These are phyloP conservation scores for Cariama cristata DNA, from an alignment of 2,113 vertebrate species.

Conservation along the genomic window DNA sequence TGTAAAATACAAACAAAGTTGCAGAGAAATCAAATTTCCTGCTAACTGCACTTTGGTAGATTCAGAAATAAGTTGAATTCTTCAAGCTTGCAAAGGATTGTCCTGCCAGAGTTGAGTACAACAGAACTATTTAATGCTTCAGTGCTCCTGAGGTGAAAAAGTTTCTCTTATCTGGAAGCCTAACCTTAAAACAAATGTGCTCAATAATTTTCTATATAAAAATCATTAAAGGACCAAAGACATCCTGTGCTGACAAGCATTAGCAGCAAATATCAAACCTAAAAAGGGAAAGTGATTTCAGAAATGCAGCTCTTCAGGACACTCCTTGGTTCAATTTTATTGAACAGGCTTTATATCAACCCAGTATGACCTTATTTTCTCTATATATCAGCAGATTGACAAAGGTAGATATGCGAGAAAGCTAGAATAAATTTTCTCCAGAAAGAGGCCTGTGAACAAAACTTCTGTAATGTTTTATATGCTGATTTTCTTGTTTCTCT, in stretches of 20 bases:
- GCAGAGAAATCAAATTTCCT: background rate
- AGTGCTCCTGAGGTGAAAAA: background rate
- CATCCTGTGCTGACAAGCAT: conserved; percentile 24
- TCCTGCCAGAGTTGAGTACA: background rate
- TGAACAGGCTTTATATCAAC: background rate
- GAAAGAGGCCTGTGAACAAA: background rate
- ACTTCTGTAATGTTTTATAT: background rate
- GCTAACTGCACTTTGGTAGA: background rate
- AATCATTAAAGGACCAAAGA: conserved; percentile 6
- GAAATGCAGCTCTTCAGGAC: background rate
- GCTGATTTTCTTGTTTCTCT: background rate
- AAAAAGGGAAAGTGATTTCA: conserved; percentile 32
- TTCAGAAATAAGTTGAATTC: background rate
- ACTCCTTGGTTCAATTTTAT: background rate
- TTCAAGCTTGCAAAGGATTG: background rate
- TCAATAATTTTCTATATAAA: conserved; percentile 44
- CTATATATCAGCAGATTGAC: background rate
- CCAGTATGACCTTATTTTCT: background rate
- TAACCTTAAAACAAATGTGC: background rate
- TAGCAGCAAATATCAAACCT: background rate
- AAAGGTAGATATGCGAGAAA: background rate
- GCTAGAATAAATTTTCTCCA: background rate
- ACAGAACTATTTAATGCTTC: background rate
- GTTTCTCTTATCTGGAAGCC: background rate
- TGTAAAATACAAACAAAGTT: background rate